phyloP scores from a whole-genome alignment of 1,140 invertebrate genomes.

The Drosophila obscura region DNA sequence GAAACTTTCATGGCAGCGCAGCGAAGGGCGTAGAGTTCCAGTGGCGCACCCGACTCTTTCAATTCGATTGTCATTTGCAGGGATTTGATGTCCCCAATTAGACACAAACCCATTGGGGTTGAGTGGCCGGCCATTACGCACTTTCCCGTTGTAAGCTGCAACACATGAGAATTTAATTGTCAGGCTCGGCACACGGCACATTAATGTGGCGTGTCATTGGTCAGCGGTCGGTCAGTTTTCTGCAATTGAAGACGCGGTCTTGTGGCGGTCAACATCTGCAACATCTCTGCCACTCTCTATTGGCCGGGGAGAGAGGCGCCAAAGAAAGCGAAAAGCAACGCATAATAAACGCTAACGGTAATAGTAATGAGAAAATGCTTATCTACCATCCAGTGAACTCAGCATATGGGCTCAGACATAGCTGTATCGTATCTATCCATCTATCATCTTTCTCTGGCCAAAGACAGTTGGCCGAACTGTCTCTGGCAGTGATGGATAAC shows the following conservation, averaged over 20 bases:
- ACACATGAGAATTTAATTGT: constrained; percentile 73
- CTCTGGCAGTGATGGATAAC: too few species aligned
- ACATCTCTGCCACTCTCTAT: constrained; percentile 6
- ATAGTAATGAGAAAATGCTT: constrained; percentile 52
- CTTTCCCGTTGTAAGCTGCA: constrained; percentile 40
- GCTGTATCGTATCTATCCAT: background rate
- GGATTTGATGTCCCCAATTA: constrained; percentile 47
- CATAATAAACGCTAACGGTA: constrained; percentile 50
- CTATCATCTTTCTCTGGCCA: too few species aligned
- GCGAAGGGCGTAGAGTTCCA: constrained; percentile 6
- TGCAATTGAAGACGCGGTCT: constrained; percentile 25
- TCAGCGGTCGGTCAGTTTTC: constrained; percentile 21
- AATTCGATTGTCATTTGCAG: constrained; percentile 17
- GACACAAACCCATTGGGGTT: constrained; percentile 48
- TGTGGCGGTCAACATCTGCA: constrained; percentile 10
- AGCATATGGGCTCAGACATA: too few species aligned
- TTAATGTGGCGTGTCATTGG: constrained; percentile 29
- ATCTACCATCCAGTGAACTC: constrained; percentile 36
- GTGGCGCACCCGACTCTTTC: constrained; percentile 21
- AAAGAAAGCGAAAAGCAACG: constrained; percentile 59
- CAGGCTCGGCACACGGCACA: constrained; percentile 14
- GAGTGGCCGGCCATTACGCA: constrained; percentile 66
- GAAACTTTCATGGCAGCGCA: constrained; percentile 30
- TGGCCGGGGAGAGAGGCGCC: constrained; percentile 23
- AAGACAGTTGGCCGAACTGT: too few species aligned